Base-by-base conservation (phyloP, 2,797 vertebrate genomes). In the Paramormyrops hopkinsi region DNA sequence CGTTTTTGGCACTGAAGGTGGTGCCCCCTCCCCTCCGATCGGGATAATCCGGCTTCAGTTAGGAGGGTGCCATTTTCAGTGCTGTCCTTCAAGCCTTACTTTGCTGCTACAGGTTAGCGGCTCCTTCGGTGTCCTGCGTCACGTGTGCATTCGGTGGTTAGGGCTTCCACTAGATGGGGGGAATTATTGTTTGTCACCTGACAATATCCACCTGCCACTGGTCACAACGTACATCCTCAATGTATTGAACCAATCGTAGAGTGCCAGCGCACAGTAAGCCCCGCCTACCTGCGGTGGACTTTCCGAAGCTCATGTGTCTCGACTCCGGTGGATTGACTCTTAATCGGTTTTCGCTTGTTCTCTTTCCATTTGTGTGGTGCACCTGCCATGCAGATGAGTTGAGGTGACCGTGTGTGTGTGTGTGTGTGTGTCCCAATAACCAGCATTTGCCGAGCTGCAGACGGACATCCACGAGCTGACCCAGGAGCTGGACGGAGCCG, bases 391-490 rank as follows among this genome's bases (percentile, higher is more conserved):
- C 12, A 7, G 17, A 37, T 37, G 85, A 84, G 8, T 17, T 51
- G 51, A 86, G 11, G 11, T 54, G 5, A 54, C 48, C 0, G 79
- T 82, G 37, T 46, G 37, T 82, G 4, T 46, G n/a, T 53, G 79
- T 88, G 22, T 48, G 79, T 88, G 41, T 50, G 14, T 83, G 6
- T 37, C 86, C 2, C 90, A 50, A 3, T 59, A 1, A 84, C 29
- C 91, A 99, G 98, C 98, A 12, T 99, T 99, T 84, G 98, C 98
- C 0, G 98, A 99, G 93, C 94, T 99, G 89, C 98, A 99, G 96
- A 99, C 98, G 0, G 98, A 99, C 92, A 99, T 99, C 93, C 98
- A 99, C 0, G 98, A 99, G 90, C 95, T 99, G 91, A 99, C 98
- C 85, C 99, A 97, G 0, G 98, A 99, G 94, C 94, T 99, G 91